phyloP scores from a whole-genome alignment of 2,113 vertebrate genomes.

The Zosterops borbonicus region DNA sequence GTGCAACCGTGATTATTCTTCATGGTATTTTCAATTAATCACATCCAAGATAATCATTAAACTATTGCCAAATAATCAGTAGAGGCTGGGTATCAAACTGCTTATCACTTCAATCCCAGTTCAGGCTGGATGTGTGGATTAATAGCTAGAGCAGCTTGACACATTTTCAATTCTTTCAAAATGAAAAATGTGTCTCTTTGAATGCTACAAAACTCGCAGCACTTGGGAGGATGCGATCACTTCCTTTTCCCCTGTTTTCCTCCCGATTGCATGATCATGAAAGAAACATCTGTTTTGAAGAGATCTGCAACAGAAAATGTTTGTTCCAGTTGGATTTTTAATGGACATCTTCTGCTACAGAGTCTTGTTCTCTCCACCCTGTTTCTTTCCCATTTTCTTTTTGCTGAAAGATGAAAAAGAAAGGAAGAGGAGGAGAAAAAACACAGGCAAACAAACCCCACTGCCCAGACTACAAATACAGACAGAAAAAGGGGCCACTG shows the following conservation, averaged over 20 bases:
- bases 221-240: slow-evolving; percentile 29
- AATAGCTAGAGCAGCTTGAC: background rate
- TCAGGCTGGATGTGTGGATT: slow-evolving; percentile 11
- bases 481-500: background rate
- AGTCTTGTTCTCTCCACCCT: background rate
- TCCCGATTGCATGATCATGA: slow-evolving; percentile 36
- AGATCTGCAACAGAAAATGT: slow-evolving; percentile 1
- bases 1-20: background rate
- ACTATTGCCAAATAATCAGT: background rate
- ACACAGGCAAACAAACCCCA: background rate
- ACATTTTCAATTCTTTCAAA: slow-evolving; percentile 8
- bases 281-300: slow-evolving; percentile 57
- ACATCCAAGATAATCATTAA: slow-evolving; percentile 10
- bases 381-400: background rate
- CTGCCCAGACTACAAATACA: background rate
- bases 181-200: background rate
- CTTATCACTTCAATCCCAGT: slow-evolving; percentile 9
- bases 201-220: background rate
- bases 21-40: slow-evolving; percentile 27
- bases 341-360: background rate
- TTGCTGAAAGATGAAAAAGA: background rate
- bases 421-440: background rate
- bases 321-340: slow-evolving; percentile 19
- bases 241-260: slow-evolving; percentile 33
- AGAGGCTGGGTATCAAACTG: background rate